These are phyloP conservation scores for Stegastes partitus DNA, from an alignment of 2,113 vertebrate genomes.

Conservation along the genomic window DNA sequence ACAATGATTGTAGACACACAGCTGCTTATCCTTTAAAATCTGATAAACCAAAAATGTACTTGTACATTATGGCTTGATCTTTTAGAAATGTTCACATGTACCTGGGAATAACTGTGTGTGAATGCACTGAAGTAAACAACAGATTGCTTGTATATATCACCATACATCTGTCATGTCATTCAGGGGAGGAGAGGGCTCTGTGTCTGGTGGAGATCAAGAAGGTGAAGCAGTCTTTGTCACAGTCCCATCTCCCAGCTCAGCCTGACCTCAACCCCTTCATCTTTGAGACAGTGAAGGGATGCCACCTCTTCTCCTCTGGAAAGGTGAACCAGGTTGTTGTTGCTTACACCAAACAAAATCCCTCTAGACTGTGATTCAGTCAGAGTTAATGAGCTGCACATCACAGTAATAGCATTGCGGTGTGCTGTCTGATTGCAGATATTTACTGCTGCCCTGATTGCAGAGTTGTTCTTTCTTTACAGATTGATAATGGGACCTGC, in stretches of 20 bases:
- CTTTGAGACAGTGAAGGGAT: slow-evolving; percentile 97
- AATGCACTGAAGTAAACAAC: not conserved
- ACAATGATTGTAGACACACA: no score
- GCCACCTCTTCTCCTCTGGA: slow-evolving; percentile 96
- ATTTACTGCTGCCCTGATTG: slow-evolving; percentile 23
- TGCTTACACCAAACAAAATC: slow-evolving; percentile 8
- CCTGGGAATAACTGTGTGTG: not conserved
- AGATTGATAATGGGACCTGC: slow-evolving; percentile 95
- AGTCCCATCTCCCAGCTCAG: slow-evolving; percentile 97
- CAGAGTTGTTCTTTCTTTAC: slow-evolving; percentile 46
- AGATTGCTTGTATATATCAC: slow-evolving; percentile 1
- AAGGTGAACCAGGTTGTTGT: slow-evolving; percentile 84
- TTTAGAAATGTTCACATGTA: not conserved
- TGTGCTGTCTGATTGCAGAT: slow-evolving; percentile 40
- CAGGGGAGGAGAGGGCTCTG: slow-evolving; percentile 94
- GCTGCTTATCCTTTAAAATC: no score
- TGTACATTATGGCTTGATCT: no score
- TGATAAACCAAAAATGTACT: no score
- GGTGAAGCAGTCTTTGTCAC: slow-evolving; percentile 96
- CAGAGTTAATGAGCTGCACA: slow-evolving; percentile 47
- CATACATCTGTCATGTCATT: slow-evolving; percentile 27
- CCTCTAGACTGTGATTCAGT: slow-evolving; percentile 24
- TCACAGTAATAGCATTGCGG: slow-evolving; percentile 13
- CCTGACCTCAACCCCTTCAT: slow-evolving; percentile 92
- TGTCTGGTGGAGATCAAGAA: slow-evolving; percentile 98